Base-by-base conservation (phyloP, 2,113 vertebrate genomes). In the Pygoscelis adeliae region DNA sequence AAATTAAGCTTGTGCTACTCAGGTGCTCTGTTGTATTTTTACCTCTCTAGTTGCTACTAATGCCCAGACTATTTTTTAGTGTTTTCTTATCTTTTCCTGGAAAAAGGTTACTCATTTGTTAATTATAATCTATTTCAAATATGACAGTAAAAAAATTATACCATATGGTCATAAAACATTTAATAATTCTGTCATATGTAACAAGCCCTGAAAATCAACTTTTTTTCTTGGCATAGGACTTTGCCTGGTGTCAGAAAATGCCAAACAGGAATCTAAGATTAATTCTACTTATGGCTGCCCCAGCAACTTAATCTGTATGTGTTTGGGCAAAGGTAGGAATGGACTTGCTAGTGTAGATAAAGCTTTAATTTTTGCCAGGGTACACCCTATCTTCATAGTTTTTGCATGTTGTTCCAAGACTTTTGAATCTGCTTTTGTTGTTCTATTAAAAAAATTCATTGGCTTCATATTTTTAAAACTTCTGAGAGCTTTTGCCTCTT, bases 1-100 rank as follows among this genome's bases (percentile, higher is more conserved):
- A 89, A 96, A 97, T 96, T 90, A 96, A 93, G 92, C 86, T 53
- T 72, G 59, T 91, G 44, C 53, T 97, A n/a, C 70, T 97, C 92
- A 97, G 98, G 97, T 98, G 79, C 38, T 96, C 36, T 38, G 58
- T 15, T 84, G 34, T 72, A 56, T 87, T 96, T 97, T 87, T 88
- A 93, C 25, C 67, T 95, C 65, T 78, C 79, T 90, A 88, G 34
- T 30, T 47, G 23, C 29, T 85, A 61, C 42, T 65, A 62, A 38
- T 52, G 46, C 44, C 29, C 13, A 16, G 63, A 40, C 10, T 67
- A 49, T 49, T 80, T 96, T 78, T 71, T 42, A 83, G 53, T 26
- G 25, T 83, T 83, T 83, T 94, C 91, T 83, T 79, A 49, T 84
- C 56, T 87, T 95, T 90, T 80, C 17, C n/a, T 73, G 38, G n/a